Evolutionary conservation across 2,888 invertebrate species (phyloP).

Genomic region (Germaria angustata): DNA sequence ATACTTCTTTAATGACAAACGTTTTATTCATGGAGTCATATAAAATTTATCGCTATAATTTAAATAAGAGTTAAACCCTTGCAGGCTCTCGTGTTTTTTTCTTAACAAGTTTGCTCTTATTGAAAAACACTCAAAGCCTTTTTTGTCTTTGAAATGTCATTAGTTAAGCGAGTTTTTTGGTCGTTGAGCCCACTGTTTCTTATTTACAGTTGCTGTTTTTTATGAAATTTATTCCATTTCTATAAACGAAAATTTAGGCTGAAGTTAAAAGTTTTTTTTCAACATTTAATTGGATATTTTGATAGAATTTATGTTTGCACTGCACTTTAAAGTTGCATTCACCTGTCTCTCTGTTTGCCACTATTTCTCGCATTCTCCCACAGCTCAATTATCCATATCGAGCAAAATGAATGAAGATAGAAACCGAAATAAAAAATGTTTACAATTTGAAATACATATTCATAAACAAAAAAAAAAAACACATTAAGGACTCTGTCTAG

Average conservation of each 20-base stretch:
- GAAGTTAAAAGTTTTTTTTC: slow-evolving; percentile 19
- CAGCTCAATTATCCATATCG: background rate
- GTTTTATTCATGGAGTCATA: too few species aligned
- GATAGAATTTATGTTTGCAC: slow-evolving; percentile 60
- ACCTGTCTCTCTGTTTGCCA: slow-evolving; percentile 11
- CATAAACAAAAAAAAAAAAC: slow-evolving; percentile 40
- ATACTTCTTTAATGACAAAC: too few species aligned
- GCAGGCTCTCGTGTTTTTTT: too few species aligned
- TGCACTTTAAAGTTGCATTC: slow-evolving; percentile 53
- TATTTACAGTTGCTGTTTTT: background rate
- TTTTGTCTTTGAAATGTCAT: too few species aligned
- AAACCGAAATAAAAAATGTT: background rate
- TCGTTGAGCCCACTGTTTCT: background rate
- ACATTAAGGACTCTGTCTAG: slow-evolving; percentile 49
- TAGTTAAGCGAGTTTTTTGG: too few species aligned
- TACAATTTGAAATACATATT: slow-evolving; percentile 45
- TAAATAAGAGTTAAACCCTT: too few species aligned
- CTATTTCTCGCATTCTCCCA: too few species aligned
- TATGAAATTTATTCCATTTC: background rate
- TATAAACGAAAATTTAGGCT: slow-evolving; percentile 51
- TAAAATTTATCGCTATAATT: too few species aligned
- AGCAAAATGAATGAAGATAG: background rate
- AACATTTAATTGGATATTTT: slow-evolving; percentile 52
- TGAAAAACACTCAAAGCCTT: too few species aligned
- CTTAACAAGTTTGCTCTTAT: too few species aligned